phyloP scores from a whole-genome alignment of 1,140 invertebrate species.

The Oscheius sp. region DNA sequence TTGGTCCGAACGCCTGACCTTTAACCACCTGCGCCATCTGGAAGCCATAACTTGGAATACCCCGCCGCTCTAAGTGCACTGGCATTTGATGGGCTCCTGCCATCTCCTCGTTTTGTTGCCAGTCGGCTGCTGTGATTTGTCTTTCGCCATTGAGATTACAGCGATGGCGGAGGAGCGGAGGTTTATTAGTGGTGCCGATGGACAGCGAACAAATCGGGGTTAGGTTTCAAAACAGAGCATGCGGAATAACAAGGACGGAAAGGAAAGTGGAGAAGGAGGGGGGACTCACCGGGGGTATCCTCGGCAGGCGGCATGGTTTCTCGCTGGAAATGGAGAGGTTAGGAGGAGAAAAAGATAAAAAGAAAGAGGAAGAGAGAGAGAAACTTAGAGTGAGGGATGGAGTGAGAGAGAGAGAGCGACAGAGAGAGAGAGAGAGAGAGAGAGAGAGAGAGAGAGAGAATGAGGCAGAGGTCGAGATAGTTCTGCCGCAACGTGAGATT shows the following conservation, averaged over 20 bases:
- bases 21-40: not conserved
- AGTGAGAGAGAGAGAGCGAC: too few relatives aligned
- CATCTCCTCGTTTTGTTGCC: not conserved
- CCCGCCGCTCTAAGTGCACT: too few relatives aligned
- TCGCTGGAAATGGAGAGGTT: not conserved
- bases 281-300: slow-evolving; percentile 3
- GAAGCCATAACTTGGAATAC: not conserved
- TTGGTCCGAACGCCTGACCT: not conserved
- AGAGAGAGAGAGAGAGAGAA: not conserved
- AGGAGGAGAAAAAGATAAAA: not conserved
- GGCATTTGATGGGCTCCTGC: not conserved
- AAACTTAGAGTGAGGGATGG: too few relatives aligned
- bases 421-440: not conserved
- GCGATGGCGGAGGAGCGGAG: too few relatives aligned
- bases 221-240: too few relatives aligned
- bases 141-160: not conserved
- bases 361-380: too few relatives aligned
- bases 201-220: too few relatives aligned
- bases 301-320: not conserved
- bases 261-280: not conserved
- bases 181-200: too few relatives aligned
- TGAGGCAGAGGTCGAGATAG: too few relatives aligned
- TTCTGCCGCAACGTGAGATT: too few relatives aligned
- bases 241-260: not conserved
- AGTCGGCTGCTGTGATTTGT: not conserved